Evolutionary conservation across 2,888 invertebrate genomes (phyloP), one percentile per base, ranked within the genome.

Genomic region (Liodrosophila aerea): DNA sequence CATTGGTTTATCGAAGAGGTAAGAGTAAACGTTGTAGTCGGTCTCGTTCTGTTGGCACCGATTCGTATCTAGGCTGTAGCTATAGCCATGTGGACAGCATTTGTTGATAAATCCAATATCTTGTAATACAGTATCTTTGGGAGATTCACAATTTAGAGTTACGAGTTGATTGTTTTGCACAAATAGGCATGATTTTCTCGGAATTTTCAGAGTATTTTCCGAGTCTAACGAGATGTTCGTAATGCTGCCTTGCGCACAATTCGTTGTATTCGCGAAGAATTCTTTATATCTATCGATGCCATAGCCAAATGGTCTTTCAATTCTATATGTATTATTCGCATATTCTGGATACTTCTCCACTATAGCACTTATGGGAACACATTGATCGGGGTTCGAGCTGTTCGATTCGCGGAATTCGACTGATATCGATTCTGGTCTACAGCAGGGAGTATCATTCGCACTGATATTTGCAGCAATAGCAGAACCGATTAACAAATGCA

Each of bases 11-110:
- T 83, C 57, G 33, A 87, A 77, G 41, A 89, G 76, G 0, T 54
- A 18, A 11, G 76, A 66, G 41, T 88, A 89, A 29, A 73, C 54
- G 30, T 69, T 50, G 5, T 77, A 77, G 39, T 77, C 73, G n/a
- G 64, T 45, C 27, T 73, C 51, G 46, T 58, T 68, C 9, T 37
- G 9, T 1, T 57, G 37, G 57, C 89, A 89, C 40, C 67, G 76
- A 30, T 71, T 73, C 11, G 64, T 31, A 4, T 56, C 53, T 0
- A 67, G 40, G 40, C 84, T 78, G 57, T 87, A 90, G 1, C 76
- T 66, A 61, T 85, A 83, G 12, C 85, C 84, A 27, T 68, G 64
- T 11, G 87, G 86, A 58, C 90, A 90, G 47, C 90, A 90, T 61
- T 89, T 89, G 39, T 85, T 80, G 37, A 89, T 74, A 45, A 85